Conservation (phyloP, 2,113 vertebrate genomes). For the Channa argus region DNA sequence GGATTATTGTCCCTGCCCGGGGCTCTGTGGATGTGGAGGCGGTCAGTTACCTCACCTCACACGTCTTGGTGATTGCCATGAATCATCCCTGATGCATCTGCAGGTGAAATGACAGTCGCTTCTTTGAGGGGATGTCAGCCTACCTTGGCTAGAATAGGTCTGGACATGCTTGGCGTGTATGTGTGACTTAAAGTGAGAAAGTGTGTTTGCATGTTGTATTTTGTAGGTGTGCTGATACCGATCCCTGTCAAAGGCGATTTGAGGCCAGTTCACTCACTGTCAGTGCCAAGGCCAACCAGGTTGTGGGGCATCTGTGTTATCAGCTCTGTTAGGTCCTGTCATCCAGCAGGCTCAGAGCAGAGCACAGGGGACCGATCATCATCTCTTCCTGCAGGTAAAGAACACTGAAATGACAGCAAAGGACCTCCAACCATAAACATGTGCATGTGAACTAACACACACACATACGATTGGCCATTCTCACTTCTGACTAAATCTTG, state of each 20-base stretch:
- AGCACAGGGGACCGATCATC: conserved; percentile 70
- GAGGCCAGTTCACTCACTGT: conserved; percentile 85
- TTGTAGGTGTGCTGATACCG: conserved; percentile 74
- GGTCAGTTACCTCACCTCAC: conserved; percentile 47
- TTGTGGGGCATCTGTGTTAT: conserved; percentile 79
- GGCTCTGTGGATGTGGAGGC: conserved; percentile 32
- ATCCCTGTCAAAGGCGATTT: conserved; percentile 82
- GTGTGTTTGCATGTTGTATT: conserved; percentile 27
- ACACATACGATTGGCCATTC: conserved; percentile 49
- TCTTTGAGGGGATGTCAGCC: conserved; percentile 67
- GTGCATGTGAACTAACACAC: not conserved
- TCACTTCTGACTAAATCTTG: conserved; percentile 14
- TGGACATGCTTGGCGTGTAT: conserved; percentile 39
- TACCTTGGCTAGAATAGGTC: conserved; percentile 43
- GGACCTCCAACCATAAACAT: conserved; percentile 60
- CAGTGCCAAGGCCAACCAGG: conserved; percentile 74
- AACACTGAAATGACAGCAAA: conserved; percentile 77
- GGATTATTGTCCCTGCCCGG: conserved; percentile 23
- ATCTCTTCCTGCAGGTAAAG: conserved; percentile 76
- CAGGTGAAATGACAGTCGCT: conserved; percentile 74
- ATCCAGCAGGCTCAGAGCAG: conserved; percentile 69
- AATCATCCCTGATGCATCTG: conserved; percentile 49
- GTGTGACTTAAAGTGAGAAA: conserved; percentile 6
- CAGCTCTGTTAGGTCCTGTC: conserved; percentile 81
- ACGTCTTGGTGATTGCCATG: conserved; percentile 30